Conservation (phyloP, 2,888 invertebrate genomes). For the Plagiodera versicolora region DNA sequence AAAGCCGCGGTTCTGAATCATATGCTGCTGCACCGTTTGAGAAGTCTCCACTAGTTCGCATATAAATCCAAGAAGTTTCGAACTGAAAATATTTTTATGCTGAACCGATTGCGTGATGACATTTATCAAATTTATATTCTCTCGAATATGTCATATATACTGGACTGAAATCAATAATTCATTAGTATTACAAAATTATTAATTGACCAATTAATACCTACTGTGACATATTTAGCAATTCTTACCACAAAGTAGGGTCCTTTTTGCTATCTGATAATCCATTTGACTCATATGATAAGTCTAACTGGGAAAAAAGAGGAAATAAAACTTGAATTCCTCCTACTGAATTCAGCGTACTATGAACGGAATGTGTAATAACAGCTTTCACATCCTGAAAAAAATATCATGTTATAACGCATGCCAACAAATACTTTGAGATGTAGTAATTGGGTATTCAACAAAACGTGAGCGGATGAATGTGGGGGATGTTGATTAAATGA, state of each 20-base stretch:
- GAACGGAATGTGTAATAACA: conserved; percentile 98
- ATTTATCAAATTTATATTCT: too few relatives aligned
- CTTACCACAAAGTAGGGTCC: conserved; percentile 87
- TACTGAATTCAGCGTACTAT: conserved; percentile 97
- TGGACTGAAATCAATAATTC: neutral
- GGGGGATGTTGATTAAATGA: too few relatives aligned
- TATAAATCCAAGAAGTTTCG: conserved; percentile 94
- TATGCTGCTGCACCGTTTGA: conserved; percentile 97
- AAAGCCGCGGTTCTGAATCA: conserved; percentile 98
- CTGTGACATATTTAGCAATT: too few relatives aligned
- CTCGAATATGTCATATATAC: too few relatives aligned
- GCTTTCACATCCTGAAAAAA: conserved; percentile 92
- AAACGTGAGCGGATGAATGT: too few relatives aligned
- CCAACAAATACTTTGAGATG: too few relatives aligned
- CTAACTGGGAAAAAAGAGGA: conserved; percentile 96
- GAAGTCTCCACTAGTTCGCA: conserved; percentile 97
- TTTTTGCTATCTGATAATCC: conserved; percentile 79
- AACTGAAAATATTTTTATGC: conserved; percentile 64
- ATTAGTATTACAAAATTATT: neutral
- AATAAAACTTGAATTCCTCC: conserved; percentile 98
- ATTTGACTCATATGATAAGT: conserved; percentile 84
- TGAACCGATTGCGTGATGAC: too few relatives aligned
- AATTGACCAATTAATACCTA: too few relatives aligned
- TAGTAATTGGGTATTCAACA: too few relatives aligned
- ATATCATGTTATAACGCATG: neutral